Evolutionary conservation across 1,140 invertebrate genomes (phyloP), one percentile per base, ranked within the genome.

Genomic region (Saccostrea echinata): DNA sequence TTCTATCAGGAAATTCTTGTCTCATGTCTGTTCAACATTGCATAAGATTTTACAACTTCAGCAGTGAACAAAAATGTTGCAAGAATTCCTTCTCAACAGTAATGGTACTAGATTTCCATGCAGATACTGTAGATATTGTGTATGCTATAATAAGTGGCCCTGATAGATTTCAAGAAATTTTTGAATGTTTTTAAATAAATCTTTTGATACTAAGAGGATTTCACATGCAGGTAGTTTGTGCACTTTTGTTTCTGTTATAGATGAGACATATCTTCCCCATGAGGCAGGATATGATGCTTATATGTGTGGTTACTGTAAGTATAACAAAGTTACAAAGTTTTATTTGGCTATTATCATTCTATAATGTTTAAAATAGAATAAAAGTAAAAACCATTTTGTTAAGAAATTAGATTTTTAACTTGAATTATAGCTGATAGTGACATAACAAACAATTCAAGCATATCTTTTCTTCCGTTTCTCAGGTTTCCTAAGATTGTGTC

Each of bases 261-360:
- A 57, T 82, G 51, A 53, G 35, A 82, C 35, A 9, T 51, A 13
- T 27, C 64, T 24, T 3, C 96, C 96, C 89, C 97, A 97, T 91
- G 96, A 97, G 92, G 97, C 97, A 24, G 97, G 97, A 0, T 97
- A 96, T 96, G 97, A 97, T 94, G 96, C 97, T 0, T 97, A 96
- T 93, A 96, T 96, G 91, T 95, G 96, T 89, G 97, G 97, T 92
- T 96, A 94, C 90, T 95, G 96, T 94, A 88, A 91, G 86, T 84
- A 52, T 24, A 84, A 12, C 11, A 24, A 24, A 8, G 35, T 61
- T 18, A 57, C 1, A 21, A 18, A n/a, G 13, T 21, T 35, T 52
- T 16, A 52, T 84, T 84, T 53, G 30, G 16, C 35, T 84, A 16
- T 43, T 61, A 0, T 43, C 21, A 53, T 24, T 83, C 35, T 84